phyloP scores from a whole-genome alignment of 2,888 invertebrate species.

The Calephelis perditalis region DNA sequence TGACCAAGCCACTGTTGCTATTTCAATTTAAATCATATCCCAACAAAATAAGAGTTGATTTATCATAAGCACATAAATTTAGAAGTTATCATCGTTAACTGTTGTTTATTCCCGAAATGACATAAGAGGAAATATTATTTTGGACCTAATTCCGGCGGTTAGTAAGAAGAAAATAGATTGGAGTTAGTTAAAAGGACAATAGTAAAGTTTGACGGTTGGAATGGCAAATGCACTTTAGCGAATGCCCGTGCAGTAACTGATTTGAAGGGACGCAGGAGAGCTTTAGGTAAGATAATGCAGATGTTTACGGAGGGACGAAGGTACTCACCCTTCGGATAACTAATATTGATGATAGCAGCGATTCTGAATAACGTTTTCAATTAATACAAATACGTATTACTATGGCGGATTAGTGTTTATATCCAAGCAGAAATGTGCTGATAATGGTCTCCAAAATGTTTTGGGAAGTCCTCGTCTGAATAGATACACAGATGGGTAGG shows the following conservation, averaged over 20 bases:
- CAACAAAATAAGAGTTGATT: constrained; percentile 26
- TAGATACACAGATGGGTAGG: no score
- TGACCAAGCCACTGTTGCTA: constrained; percentile 29
- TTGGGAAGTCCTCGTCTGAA: no score
- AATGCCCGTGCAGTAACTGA: constrained; percentile 65
- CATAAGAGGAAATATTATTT: constrained; percentile 26
- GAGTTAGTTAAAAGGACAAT: constrained; percentile 37
- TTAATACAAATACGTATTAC: constrained; percentile 58
- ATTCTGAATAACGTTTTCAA: constrained; percentile 61
- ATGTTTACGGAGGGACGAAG: constrained; percentile 49
- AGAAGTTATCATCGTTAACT: constrained; percentile 61
- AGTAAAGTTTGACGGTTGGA: constrained; percentile 60
- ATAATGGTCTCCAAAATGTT: no score
- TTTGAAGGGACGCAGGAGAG: constrained; percentile 47
- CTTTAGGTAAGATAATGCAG: constrained; percentile 72
- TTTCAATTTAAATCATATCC: constrained; percentile 35
- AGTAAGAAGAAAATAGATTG: constrained; percentile 36
- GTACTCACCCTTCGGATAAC: constrained; percentile 35
- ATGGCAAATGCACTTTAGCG: constrained; percentile 72
- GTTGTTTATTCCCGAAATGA: constrained; percentile 36
- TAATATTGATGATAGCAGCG: constrained; percentile 63
- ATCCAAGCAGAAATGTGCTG: no score
- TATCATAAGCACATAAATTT: constrained; percentile 30
- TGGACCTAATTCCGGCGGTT: constrained; percentile 27
- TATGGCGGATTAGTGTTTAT: constrained; percentile 19